Evolutionary conservation across 1,140 invertebrate species (phyloP).

Genomic region (Coenobita brevimanus): DNA sequence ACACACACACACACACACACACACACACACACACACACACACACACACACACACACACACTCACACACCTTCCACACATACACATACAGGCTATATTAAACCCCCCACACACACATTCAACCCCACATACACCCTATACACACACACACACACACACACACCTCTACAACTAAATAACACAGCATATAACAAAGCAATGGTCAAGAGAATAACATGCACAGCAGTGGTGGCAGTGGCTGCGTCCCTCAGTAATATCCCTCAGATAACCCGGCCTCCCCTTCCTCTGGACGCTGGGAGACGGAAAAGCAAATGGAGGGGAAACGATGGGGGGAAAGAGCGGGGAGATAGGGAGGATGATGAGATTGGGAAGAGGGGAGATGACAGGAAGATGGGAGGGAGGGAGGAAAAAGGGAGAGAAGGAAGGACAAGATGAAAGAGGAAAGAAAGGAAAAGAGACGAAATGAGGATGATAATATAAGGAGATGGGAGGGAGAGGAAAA

Average conservation of each 20-base stretch:
- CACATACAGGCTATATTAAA: neutral
- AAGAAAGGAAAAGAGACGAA: neutral
- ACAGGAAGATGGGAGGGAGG: neutral
- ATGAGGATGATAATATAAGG: neutral
- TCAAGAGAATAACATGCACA: neutral
- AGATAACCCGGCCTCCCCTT: constrained; percentile 38
- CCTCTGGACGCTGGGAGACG: neutral
- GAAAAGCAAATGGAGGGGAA: constrained; percentile 39
- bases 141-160: too few relatives aligned
- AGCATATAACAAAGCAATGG: neutral
- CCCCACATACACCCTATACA: too few relatives aligned
- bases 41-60: neutral
- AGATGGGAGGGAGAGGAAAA: neutral
- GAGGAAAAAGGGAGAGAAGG: neutral
- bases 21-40: constrained; percentile 32
- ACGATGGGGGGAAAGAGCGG: neutral
- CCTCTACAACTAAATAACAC: neutral
- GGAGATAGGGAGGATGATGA: neutral
- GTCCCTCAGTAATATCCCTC: constrained; percentile 23
- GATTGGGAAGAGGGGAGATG: neutral
- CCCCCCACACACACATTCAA: neutral
- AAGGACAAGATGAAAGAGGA: neutral
- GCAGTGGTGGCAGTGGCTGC: neutral
- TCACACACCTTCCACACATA: too few relatives aligned
- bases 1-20: constrained; percentile 16